A percentile compares a stretch with the other conserved stretches of the same genome.
These are phyloP conservation scores for Abramis brama DNA, from an alignment of 2,113 vertebrate genomes.

Conservation along the genomic window DNA sequence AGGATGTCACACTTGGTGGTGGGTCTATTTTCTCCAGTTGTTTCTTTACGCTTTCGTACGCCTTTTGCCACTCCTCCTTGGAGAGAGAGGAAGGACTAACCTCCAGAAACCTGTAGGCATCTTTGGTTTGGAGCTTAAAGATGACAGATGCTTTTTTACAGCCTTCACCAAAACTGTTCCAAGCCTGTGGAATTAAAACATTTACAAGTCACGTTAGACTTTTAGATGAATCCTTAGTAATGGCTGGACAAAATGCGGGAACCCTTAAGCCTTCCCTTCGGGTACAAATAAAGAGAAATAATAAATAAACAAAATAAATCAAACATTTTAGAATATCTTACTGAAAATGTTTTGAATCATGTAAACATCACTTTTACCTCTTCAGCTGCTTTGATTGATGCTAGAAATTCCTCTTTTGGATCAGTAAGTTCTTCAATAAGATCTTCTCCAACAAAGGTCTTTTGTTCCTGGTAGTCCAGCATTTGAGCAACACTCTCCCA, in stretches of 20 bases:
- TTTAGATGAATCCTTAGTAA: too few relatives aligned
- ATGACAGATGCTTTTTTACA: conserved; percentile 3
- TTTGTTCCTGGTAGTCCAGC: background rate
- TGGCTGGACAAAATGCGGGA: background rate
- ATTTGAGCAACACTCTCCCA: too few relatives aligned
- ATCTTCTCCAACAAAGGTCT: conserved; percentile 16
- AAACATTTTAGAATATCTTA: too few relatives aligned
- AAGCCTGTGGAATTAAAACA: conserved; percentile 25
- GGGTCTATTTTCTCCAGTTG: too few relatives aligned
- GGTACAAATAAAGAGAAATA: background rate
- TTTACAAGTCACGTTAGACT: background rate
- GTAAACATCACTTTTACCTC: background rate
- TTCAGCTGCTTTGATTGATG: background rate
- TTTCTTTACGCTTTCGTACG: too few relatives aligned
- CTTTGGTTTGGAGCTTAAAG: conserved; percentile 25
- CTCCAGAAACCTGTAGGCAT: conserved; percentile 49
- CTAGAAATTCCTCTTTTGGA: background rate
- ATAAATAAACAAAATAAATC: too few relatives aligned
- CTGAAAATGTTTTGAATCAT: background rate
- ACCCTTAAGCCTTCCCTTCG: background rate
- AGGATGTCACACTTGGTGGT: background rate
- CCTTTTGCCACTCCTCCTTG: too few relatives aligned
- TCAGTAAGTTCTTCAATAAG: background rate
- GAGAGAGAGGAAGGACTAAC: background rate
- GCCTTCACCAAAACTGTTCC: background rate